Conservation (phyloP, 2,797 vertebrate species). For the Microtus californicus region DNA sequence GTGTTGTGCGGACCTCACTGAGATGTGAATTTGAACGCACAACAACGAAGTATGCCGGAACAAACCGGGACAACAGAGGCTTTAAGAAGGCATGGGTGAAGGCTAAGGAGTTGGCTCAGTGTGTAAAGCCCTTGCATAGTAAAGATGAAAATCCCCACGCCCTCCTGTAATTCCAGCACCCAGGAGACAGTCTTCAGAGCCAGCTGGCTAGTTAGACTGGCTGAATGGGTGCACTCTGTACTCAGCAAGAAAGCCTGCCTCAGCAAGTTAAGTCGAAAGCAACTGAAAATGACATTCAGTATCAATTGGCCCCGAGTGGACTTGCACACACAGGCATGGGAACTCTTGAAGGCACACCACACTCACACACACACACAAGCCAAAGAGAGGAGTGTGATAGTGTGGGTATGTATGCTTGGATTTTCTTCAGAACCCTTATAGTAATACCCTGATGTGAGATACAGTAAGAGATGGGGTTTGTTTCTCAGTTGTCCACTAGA, state of each 20-base stretch:
- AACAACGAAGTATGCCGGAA: not conserved
- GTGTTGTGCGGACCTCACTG: not conserved
- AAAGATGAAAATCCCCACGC: not conserved
- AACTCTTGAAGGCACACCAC: not conserved
- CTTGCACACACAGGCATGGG: not conserved
- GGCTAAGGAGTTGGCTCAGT: not conserved
- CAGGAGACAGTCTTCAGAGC: not conserved
- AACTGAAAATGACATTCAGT: not conserved
- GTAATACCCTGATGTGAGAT: not conserved
- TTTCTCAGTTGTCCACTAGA: not conserved
- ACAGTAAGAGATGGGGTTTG: not conserved
- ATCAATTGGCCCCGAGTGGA: not conserved
- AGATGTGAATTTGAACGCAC: not conserved
- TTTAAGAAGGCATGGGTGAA: not conserved
- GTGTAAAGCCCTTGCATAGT: not conserved
- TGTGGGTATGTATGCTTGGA: too few relatives aligned
- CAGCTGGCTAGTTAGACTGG: not conserved
- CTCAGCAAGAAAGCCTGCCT: not conserved
- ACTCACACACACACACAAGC: not conserved
- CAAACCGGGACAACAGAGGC: too few relatives aligned
- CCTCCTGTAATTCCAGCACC: not conserved
- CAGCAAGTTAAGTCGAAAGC: not conserved
- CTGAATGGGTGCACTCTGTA: not conserved
- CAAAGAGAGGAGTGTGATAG: too few relatives aligned
- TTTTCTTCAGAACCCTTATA: not conserved